Conservation (phyloP, 35 echinoderm and acorn worm species). For the Apostichopus japonicus region DNA sequence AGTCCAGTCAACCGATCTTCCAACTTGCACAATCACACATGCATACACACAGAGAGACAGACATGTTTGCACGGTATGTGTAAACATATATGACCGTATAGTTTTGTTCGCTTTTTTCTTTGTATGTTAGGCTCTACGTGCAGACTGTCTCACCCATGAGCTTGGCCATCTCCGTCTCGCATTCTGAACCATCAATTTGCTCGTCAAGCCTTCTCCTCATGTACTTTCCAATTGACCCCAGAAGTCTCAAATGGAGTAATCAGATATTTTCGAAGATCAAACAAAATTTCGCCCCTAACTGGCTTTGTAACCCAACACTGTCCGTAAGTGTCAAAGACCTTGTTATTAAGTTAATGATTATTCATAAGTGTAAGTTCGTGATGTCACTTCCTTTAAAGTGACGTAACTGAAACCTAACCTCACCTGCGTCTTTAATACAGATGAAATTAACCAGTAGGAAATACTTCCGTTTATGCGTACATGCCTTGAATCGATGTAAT, state of each 20-base stretch:
- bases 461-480: neutral
- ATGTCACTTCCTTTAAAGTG: neutral
- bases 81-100: no score
- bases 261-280: constrained; percentile 11
- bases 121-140: no score
- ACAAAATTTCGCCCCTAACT: neutral
- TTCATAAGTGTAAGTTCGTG: neutral
- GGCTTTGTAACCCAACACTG: constrained; percentile 13
- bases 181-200: neutral
- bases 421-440: neutral
- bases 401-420: neutral
- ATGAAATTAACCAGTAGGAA: neutral
- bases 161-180: no score
- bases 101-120: no score
- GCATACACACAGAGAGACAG: no score
- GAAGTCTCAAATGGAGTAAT: neutral
- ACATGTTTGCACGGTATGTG: no score
- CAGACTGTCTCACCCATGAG: no score
- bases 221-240: neutral
- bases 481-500: no score
- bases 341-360: neutral
- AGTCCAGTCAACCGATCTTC: no score
- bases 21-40: no score
- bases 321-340: neutral
- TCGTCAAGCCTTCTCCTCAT: neutral